phyloP scores from a whole-genome alignment of 1,140 invertebrate species.

The Nymphalis io region DNA sequence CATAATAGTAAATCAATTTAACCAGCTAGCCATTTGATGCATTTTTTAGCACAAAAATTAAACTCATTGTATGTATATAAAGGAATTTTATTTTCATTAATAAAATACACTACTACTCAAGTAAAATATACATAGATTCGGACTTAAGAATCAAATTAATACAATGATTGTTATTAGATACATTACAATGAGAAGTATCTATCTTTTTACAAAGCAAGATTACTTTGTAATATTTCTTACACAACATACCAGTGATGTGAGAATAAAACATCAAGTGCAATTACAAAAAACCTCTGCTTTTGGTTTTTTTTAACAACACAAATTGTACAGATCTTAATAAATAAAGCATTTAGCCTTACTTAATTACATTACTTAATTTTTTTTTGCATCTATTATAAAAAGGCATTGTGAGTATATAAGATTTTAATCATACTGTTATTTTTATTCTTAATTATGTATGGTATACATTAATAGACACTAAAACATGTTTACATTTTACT shows the following conservation, averaged over 20 bases:
- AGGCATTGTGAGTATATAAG: background rate
- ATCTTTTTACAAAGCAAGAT: background rate
- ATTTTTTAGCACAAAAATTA: no score
- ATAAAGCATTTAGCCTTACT: background rate
- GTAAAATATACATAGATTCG: constrained; percentile 7
- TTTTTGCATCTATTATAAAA: constrained; percentile 4
- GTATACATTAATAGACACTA: background rate
- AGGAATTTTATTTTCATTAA: constrained; percentile 16
- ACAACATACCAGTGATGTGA: background rate
- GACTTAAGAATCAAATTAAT: constrained; percentile 7
- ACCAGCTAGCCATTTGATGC: no score
- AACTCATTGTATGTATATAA: constrained; percentile 1
- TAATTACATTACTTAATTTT: background rate
- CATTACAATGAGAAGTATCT: background rate
- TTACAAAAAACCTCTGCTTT: background rate
- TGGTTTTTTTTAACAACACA: constrained; percentile 9
- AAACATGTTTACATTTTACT: constrained; percentile 3
- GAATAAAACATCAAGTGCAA: background rate
- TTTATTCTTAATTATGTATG: background rate
- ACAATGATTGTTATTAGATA: background rate
- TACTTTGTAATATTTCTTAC: background rate
- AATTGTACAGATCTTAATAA: constrained; percentile 10
- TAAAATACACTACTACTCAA: constrained; percentile 20
- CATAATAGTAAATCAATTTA: background rate
- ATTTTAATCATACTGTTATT: background rate